These are phyloP conservation scores for Nebria brevicollis DNA, from an alignment of 2,888 invertebrate species.

Conservation along the genomic window DNA sequence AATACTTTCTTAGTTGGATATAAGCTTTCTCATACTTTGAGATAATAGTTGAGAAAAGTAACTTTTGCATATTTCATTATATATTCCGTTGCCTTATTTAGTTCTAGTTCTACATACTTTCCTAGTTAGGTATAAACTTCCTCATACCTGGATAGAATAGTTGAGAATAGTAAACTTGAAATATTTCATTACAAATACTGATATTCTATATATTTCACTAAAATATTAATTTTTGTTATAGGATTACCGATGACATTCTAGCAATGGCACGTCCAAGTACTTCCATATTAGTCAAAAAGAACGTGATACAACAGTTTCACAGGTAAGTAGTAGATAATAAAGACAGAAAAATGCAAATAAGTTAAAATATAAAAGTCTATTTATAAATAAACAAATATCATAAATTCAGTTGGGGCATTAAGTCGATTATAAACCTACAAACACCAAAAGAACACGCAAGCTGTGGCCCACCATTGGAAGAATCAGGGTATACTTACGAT, in stretches of 20 bases:
- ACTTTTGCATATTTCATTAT: too few species aligned
- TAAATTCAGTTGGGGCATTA: constrained; percentile 75
- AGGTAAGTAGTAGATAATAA: constrained; percentile 61
- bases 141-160: too few species aligned
- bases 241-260: constrained; percentile 88
- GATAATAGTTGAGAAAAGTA: too few species aligned
- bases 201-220: too few species aligned
- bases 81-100: too few species aligned
- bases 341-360: background rate
- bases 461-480: constrained; percentile 80
- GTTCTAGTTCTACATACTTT: too few species aligned
- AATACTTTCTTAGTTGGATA: too few species aligned
- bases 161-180: too few species aligned
- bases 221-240: constrained; percentile 59
- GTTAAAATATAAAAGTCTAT: constrained; percentile 15
- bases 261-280: constrained; percentile 91
- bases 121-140: too few species aligned
- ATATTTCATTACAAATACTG: too few species aligned
- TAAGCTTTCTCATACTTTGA: too few species aligned
- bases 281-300: constrained; percentile 75
- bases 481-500: constrained; percentile 86
- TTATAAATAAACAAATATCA: constrained; percentile 16
- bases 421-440: constrained; percentile 87
- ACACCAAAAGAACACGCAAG: constrained; percentile 86
- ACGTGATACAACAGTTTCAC: constrained; percentile 83